Base-by-base conservation (phyloP, 2,113 vertebrate species). In the Paramisgurnus dabryanus region DNA sequence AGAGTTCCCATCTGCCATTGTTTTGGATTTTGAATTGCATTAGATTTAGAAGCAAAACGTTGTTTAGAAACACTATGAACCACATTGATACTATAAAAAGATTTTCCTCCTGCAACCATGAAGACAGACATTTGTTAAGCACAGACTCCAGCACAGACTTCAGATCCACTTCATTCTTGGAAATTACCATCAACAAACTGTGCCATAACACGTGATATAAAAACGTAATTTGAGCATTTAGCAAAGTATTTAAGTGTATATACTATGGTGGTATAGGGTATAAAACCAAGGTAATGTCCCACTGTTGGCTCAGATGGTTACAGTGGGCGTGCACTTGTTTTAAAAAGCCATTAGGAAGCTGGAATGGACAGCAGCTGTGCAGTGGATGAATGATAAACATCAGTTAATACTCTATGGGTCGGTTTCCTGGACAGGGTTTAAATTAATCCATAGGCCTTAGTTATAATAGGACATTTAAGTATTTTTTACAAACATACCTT, bases 201-300 rank as follows among this genome's bases (percentile, higher is more conserved):
- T 75, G 73, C 73, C 73, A 75, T 75, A 63, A 49, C 22, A 53
- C 47, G 15, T 45, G 11, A 60, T 15, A 45, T 22, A 11, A 49
- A 75, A 64, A 3, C 12, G 58, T 49, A 75, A 64, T 58, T 75
- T 75, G 58, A 17, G 73, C 64, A 75, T 22, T 75, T 75, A 64
- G 43, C 58, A 34, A 12, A 63, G 43, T 49, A 7, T 63, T 75
- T 34, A 3, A 75, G 1, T 61, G 13, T 47, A 64, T n/a, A n/a
- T 9, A 27, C n/a, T 41, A 22, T 72, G n/a, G 18, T 41, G 15
- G 53, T 34, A 18, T 40, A 39, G 15, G 9, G 5, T 70, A 13
- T 15, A 27, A 5, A 15, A 12, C 10, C 47, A 49, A 49, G 2
- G 9, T 55, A 17, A 17, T 6, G 53, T 3, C 4, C 53, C 15